Evolutionary conservation across 2,888 invertebrate genomes (phyloP).

Genomic region (Drosophila robusta): DNA sequence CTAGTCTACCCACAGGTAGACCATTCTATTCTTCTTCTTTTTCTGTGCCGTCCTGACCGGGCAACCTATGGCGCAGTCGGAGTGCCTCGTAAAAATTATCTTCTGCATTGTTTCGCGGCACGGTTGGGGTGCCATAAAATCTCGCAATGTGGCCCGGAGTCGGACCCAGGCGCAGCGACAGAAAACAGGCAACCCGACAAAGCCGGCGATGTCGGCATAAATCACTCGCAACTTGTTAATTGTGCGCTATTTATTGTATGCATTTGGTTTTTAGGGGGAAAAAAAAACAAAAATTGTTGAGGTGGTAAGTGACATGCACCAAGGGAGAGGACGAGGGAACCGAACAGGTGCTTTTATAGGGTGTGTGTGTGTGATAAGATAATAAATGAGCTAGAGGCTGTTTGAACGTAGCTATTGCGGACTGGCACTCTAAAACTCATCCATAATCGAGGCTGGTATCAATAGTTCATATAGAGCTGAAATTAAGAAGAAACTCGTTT

Average conservation of each 20-base stretch:
- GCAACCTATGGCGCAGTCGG: conserved; percentile 64
- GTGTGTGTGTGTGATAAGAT: conserved; percentile 25
- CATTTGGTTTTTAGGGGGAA: conserved; percentile 63
- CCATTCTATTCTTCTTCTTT: not conserved
- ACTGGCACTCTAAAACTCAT: not conserved
- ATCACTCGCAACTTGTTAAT: conserved; percentile 78
- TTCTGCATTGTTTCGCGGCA: conserved; percentile 66
- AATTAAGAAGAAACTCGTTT: not conserved
- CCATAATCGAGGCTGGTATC: not conserved
- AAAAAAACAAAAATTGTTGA: conserved; percentile 34
- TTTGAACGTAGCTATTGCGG: not conserved
- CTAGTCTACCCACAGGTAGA: not conserved
- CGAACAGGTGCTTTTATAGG: conserved; percentile 59
- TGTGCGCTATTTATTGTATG: conserved; percentile 76
- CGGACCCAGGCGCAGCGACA: conserved; percentile 11
- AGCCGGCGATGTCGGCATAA: conserved; percentile 65
- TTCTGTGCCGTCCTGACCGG: conserved; percentile 13
- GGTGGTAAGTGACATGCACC: conserved; percentile 70
- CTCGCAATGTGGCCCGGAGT: conserved; percentile 45
- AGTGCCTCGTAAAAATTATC: conserved; percentile 76
- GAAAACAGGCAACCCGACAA: conserved; percentile 32
- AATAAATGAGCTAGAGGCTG: conserved; percentile 4
- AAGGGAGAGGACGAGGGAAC: conserved; percentile 15
- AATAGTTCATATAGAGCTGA: not conserved
- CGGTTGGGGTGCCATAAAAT: conserved; percentile 76